Base-by-base conservation (phyloP, 2,797 vertebrate species). In the Apogon talboti region DNA sequence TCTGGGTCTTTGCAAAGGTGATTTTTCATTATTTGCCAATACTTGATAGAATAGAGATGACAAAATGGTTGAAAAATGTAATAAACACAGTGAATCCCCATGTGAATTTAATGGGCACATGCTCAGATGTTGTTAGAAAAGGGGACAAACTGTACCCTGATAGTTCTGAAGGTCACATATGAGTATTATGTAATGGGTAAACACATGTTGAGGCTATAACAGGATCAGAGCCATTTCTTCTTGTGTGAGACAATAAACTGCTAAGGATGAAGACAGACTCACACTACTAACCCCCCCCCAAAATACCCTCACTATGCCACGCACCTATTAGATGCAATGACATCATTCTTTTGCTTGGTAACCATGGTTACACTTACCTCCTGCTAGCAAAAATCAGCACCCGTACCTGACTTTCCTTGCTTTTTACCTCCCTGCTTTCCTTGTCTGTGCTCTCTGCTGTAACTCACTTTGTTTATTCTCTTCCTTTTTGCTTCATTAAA, bases 341-440 rank as follows among this genome's bases (percentile, higher is more conserved):
- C 87, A 78, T 92, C 88, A 88, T 47, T 71, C 68, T 62, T 74
- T 82, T 78, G 75, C 69, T 54, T 71, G 61, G 93, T 94, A 86
- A 79, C 90, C 81, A 89, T 93, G 89, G 91, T 84, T 83, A 93
- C 90, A 50, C 50, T 48, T 52, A 75, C 71, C 76, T 81, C 81
- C 59, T 77, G 44, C 81, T 74, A 59, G 74, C 61, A 76, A 72
- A 78, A 78, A 83, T 75, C 83, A 72, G 64, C 64, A 76, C 43
- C 71, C 54, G 37, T 71, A 51, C 47, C 66, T 13, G 7, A 61
- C 30, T 71, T 72, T 66, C 67, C 71, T 49, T 77, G 57, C 61
- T 52, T 75, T 72, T 71, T 47, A 12, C 38, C 15, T 42, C 7
- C 37, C 50, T 7, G 24, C 5, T 47, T 59, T 54, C 69, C 66